These are phyloP conservation scores for Muscidifurax raptorellus DNA, from an alignment of 1,140 invertebrate species.

Conservation along the genomic window DNA sequence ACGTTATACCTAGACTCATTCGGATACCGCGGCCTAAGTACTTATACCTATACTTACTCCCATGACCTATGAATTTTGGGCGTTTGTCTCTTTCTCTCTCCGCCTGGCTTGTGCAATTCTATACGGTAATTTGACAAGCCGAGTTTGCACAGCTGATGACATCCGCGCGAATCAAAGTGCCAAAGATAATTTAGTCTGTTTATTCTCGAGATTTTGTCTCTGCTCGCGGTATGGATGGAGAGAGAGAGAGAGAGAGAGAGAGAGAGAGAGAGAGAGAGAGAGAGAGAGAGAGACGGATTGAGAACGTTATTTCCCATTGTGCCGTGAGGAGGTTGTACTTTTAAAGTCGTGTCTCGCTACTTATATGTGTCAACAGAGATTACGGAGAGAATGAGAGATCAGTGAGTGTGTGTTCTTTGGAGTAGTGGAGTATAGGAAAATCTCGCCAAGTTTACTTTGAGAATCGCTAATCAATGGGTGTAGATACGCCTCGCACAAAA, in stretches of 20 bases:
- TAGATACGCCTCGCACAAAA: no score
- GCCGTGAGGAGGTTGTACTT: background rate
- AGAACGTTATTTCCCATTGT: constrained; percentile 6
- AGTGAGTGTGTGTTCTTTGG: background rate
- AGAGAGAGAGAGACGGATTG: background rate
- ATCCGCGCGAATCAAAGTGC: no score
- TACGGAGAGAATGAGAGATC: no score
- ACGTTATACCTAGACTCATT: background rate
- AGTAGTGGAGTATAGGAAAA: background rate
- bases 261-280: background rate
- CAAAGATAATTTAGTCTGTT: background rate
- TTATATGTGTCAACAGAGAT: background rate
- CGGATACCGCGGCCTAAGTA: background rate
- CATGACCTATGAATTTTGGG: constrained; percentile 25
- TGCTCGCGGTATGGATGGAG: background rate
- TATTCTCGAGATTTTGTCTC: background rate
- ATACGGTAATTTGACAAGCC: background rate
- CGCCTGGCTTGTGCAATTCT: background rate
- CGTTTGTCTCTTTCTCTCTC: constrained; percentile 5
- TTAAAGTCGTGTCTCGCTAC: background rate
- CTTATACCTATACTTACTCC: no score
- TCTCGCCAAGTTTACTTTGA: background rate
- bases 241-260: background rate
- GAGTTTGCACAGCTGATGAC: no score
- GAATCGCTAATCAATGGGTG: background rate